phyloP scores from a whole-genome alignment of 2,113 vertebrate species.

The Amphilophus citrinellus region DNA sequence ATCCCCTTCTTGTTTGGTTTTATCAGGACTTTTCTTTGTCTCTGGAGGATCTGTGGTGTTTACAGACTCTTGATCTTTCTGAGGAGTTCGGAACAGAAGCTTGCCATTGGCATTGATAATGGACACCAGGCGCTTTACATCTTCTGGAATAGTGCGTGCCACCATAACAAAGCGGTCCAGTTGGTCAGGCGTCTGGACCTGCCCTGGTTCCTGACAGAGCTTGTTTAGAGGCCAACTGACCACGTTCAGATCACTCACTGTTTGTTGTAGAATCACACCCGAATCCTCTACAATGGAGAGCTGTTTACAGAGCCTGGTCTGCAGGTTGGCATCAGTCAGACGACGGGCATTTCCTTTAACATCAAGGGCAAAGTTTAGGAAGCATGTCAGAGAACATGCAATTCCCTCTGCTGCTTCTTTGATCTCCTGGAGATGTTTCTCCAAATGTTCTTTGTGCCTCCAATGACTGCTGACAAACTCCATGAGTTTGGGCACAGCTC shows the following conservation, averaged over 20 bases:
- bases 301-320: constrained; percentile 87
- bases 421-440: constrained; percentile 85
- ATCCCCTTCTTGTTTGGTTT: constrained; percentile 40
- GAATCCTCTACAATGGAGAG: constrained; percentile 86
- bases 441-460: constrained; percentile 86
- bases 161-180: constrained; percentile 94
- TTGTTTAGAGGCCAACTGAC: constrained; percentile 84
- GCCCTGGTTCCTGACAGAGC: constrained; percentile 82
- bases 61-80: constrained; percentile 59
- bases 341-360: constrained; percentile 79
- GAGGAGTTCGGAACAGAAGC: constrained; percentile 87
- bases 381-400: constrained; percentile 80
- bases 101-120: constrained; percentile 93
- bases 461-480: constrained; percentile 92
- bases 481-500: constrained; percentile 85
- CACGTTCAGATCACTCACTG: constrained; percentile 80
- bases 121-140: constrained; percentile 90
- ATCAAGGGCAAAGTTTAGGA: constrained; percentile 85
- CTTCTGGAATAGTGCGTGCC: constrained; percentile 90
- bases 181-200: constrained; percentile 83
- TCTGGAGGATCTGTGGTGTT: constrained; percentile 30
- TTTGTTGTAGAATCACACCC: constrained; percentile 86
- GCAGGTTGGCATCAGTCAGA: constrained; percentile 85
- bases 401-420: constrained; percentile 81
- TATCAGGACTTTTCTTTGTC: constrained; percentile 24